Evolutionary conservation across 1,140 invertebrate species (phyloP).

Genomic region (Trichonephila inaurata): DNA sequence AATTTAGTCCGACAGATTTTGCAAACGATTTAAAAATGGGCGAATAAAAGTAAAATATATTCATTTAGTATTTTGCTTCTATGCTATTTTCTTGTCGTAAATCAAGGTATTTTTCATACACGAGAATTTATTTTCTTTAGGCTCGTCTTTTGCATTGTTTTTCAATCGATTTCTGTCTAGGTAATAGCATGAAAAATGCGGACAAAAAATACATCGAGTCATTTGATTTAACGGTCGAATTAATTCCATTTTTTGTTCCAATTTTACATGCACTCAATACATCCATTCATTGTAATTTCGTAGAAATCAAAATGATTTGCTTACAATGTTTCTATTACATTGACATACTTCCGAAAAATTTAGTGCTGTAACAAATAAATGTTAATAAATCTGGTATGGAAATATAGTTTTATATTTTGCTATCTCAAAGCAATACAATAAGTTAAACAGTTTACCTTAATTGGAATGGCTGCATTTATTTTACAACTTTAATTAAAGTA

Average conservation of each 20-base stretch:
- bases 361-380: no score
- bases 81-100: neutral
- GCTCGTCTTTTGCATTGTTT: neutral
- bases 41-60: neutral
- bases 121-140: neutral
- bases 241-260: neutral
- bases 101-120: neutral
- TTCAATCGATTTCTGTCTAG: neutral
- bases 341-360: no score
- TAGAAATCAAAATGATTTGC: no score
- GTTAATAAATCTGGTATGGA: no score
- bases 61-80: neutral
- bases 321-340: no score
- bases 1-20: neutral
- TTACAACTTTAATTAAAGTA: no score
- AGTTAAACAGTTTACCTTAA: no score
- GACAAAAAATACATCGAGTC: neutral
- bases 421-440: no score
- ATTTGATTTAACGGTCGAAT: neutral
- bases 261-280: no score
- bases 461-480: no score
- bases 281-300: no score
- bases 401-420: no score
- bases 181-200: neutral
- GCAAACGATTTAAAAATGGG: neutral